A percentile compares a stretch with the other conserved stretches of the same genome.
Evolutionary conservation across 2,888 invertebrate species (phyloP).

Genomic region (Caenorhabditis zanzibari): DNA sequence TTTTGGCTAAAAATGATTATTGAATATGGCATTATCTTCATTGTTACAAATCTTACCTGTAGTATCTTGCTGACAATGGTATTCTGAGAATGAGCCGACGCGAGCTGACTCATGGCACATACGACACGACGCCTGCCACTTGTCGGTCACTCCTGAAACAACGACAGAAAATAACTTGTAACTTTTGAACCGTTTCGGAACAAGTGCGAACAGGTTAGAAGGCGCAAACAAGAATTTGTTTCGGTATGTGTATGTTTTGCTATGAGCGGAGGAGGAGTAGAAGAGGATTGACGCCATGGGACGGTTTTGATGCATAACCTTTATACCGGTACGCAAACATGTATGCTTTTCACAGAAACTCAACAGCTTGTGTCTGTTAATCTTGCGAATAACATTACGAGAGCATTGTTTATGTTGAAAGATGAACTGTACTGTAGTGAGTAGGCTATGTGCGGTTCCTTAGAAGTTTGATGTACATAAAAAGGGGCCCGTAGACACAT

Average conservation of each 20-base stretch:
- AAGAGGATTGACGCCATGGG: not conserved
- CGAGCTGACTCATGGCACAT: conserved; percentile 41
- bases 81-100: conserved; percentile 61
- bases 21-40: too few relatives aligned
- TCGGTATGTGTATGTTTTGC: conserved; percentile 26
- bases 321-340: conserved; percentile 46
- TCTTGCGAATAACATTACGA: conserved; percentile 42
- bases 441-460: not conserved
- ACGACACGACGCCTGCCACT: not conserved
- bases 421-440: conserved; percentile 36
- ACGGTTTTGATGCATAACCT: conserved; percentile 31
- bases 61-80: conserved; percentile 73
- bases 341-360: conserved; percentile 33
- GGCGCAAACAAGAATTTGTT: conserved; percentile 37
- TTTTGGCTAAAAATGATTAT: not conserved
- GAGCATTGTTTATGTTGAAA: conserved; percentile 44
- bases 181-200: conserved; percentile 8
- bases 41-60: conserved; percentile 64
- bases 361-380: conserved; percentile 30
- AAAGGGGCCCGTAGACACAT: not conserved
- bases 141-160: conserved; percentile 17
- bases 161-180: not conserved
- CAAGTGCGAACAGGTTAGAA: conserved; percentile 38
- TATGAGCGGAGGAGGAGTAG: not conserved
- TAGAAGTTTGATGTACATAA: conserved; percentile 6